phyloP scores from a whole-genome alignment of 2,113 vertebrate species.

The Dasyprocta punctata region DNA sequence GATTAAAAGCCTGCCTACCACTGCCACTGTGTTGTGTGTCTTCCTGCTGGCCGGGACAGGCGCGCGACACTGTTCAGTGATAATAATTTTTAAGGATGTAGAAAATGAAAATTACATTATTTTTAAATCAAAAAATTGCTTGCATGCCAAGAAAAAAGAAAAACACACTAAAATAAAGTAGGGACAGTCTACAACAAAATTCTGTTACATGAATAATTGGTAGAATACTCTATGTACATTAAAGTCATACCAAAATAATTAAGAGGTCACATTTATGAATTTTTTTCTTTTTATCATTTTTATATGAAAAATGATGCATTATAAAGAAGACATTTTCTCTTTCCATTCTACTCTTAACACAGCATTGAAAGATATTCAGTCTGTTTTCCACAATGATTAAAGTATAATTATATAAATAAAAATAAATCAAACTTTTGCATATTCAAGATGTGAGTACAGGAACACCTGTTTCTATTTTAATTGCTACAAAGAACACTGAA shows the following conservation, averaged over 20 bases:
- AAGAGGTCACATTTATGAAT: slow-evolving; percentile 45
- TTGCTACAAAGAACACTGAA: slow-evolving; percentile 43
- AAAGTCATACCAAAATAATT: slow-evolving; percentile 28
- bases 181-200: not conserved
- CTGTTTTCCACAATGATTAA: slow-evolving; percentile 68
- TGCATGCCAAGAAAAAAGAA: not conserved
- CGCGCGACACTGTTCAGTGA: too few relatives aligned
- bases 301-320: slow-evolving; percentile 13
- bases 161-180: not conserved
- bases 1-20: too few relatives aligned
- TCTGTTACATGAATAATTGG: slow-evolving; percentile 21
- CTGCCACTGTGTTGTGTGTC: too few relatives aligned
- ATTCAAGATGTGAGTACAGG: slow-evolving; percentile 50
- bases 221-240: not conserved
- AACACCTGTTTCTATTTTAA: slow-evolving; percentile 70
- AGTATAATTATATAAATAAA: slow-evolving; percentile 74
- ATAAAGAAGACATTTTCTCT: slow-evolving; percentile 50
- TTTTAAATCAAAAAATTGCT: not conserved
- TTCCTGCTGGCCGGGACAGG: too few relatives aligned
- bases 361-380: slow-evolving; percentile 60
- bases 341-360: slow-evolving; percentile 52
- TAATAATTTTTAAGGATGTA: not conserved
- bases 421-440: slow-evolving; percentile 71
- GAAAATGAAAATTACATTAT: not conserved
- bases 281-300: slow-evolving; percentile 50